Evolutionary conservation across 2,113 vertebrate species (phyloP).

Genomic region (Orcinus orca): DNA sequence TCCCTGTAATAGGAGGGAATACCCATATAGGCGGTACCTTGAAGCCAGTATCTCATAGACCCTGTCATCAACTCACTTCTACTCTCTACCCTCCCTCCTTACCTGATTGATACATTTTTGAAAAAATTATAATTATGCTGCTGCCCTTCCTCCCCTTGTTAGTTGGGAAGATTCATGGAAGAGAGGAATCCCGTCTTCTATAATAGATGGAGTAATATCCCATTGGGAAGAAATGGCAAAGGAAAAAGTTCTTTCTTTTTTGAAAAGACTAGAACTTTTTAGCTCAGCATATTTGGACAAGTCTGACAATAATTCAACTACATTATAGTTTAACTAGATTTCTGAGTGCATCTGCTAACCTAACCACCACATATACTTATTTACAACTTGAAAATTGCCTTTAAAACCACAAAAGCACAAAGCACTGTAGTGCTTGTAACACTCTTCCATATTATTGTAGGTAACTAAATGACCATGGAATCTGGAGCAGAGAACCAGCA

Average conservation of each 20-base stretch:
- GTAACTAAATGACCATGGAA: conserved; percentile 99
- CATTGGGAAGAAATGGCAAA: not conserved
- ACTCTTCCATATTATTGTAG: conserved; percentile 86
- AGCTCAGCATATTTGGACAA: conserved; percentile 11
- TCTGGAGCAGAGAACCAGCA: conserved; percentile 97
- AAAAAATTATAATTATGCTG: not conserved
- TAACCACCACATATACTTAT: conserved; percentile 24
- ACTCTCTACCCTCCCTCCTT: not conserved
- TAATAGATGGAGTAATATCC: not conserved
- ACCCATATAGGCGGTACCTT: not conserved
- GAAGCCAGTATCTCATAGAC: not conserved
- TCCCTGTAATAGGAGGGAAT: not conserved
- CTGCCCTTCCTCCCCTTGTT: not conserved
- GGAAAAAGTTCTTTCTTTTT: not conserved
- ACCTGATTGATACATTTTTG: not conserved
- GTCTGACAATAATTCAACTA: conserved; percentile 16
- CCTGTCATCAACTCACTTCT: not conserved
- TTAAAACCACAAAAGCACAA: conserved; percentile 63
- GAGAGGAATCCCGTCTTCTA: not conserved
- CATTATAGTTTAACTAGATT: conserved; percentile 39
- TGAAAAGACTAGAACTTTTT: conserved; percentile 24
- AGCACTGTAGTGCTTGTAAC: conserved; percentile 75
- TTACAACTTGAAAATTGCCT: conserved; percentile 61
- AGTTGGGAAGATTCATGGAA: not conserved
- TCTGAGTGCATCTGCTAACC: conserved; percentile 48